Conservation (phyloP, 2,113 vertebrate genomes). For the Psettodes erumei region DNA sequence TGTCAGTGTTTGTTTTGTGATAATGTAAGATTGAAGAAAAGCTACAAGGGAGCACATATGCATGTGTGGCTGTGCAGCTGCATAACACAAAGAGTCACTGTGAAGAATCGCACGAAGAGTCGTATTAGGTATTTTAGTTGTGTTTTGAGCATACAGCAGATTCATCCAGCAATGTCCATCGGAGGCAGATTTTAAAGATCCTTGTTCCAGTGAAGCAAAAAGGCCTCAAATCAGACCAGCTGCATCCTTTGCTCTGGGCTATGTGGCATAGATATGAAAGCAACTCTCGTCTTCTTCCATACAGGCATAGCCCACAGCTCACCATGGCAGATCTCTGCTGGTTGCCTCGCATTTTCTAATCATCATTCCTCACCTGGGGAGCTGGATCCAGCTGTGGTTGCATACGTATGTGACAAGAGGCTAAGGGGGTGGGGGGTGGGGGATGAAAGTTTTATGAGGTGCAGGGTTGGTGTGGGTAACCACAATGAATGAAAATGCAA, state of each 20-base stretch:
- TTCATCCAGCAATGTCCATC: constrained; percentile 15
- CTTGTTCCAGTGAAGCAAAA: constrained; percentile 51
- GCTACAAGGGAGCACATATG: constrained; percentile 14
- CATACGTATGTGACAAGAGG: constrained; percentile 49
- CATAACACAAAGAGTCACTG: constrained; percentile 6
- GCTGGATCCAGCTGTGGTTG: constrained; percentile 54
- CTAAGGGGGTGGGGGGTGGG: constrained; percentile 5
- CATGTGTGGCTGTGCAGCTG: neutral
- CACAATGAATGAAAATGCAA: constrained; percentile 80
- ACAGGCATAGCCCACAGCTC: constrained; percentile 32
- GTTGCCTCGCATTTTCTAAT: constrained; percentile 70
- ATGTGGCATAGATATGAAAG: constrained; percentile 62
- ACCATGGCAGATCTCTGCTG: constrained; percentile 63
- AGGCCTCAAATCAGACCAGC: constrained; percentile 51
- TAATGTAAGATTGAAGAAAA: constrained; percentile 48
- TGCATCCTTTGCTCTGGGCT: constrained; percentile 56
- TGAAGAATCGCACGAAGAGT: too few species aligned
- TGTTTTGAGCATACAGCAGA: constrained; percentile 23
- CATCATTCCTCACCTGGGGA: constrained; percentile 76
- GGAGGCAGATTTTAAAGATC: constrained; percentile 53
- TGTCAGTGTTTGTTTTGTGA: constrained; percentile 39
- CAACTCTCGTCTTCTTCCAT: constrained; percentile 13
- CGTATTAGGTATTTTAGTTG: constrained; percentile 42
- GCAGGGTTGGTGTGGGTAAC: constrained; percentile 47
- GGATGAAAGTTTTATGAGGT: constrained; percentile 80